Evolutionary conservation across 2,888 invertebrate species (phyloP), one percentile per base, ranked within the genome.

Genomic region (Tubulanus polymorphus): DNA sequence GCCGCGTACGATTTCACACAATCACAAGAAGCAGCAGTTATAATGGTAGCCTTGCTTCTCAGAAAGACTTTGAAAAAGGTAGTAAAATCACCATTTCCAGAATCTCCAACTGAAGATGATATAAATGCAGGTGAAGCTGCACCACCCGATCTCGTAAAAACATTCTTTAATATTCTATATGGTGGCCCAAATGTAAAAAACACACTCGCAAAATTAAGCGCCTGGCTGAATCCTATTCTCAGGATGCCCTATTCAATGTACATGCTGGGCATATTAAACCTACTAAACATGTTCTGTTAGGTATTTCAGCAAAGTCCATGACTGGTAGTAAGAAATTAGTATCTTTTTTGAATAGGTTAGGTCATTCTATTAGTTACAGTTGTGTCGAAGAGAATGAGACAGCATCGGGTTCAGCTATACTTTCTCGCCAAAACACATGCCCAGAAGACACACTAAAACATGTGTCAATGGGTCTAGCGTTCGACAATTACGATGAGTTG

Each of bases 311-410:
- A 29, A 57, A 57, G 48, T 55, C 54, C 37, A 25, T 57, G 35
- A 57, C 57, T 30, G 57, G 57, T 1, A 57, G 57, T 27, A 55
- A 55, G 37, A 54, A 57, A 50, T 28, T 57, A 37, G 41, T 57
- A 18, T 50, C 49, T 35, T 20, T 57, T 15, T 28, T 55, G 26
- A 57, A 57, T 35, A 54, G 57, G 28, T 37, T 55, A 18, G 57
- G 57, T 18, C 37, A 57, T 41, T 57, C 48, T 25, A 15, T 56
- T 6, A 57, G 35, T 27, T 56, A 57, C 45, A 27, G 27, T 46
- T 18, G 18, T 27, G 25, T 50, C 25, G 54, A 57, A 45, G 57
- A 57, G 37, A 20, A 55, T 10, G 54, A 55, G 32, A 57, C 54
- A 18, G 54, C 32, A n/a, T 47, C 47, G 26, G 48, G 30, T 15